phyloP scores from a whole-genome alignment of 2,797 vertebrate genomes.

The Acrossocheilus fasciatus region DNA sequence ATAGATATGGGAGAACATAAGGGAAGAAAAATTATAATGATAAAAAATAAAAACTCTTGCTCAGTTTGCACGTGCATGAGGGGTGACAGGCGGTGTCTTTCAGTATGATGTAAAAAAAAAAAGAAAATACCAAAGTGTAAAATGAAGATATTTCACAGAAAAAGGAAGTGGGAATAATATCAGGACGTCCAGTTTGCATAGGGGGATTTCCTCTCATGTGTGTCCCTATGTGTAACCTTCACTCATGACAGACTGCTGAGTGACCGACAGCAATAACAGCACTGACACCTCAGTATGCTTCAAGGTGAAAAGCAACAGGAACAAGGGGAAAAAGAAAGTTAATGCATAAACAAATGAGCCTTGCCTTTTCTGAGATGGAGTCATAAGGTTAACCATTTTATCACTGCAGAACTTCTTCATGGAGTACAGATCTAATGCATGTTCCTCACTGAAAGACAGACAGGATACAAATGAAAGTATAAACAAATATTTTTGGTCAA shows the following conservation, averaged over 20 bases:
- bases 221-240: constrained; percentile 39
- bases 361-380: constrained; percentile 93
- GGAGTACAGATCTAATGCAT: constrained; percentile 91
- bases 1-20: neutral
- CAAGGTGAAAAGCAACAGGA: constrained; percentile 9
- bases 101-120: neutral
- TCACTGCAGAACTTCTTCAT: constrained; percentile 94
- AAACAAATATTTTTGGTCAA: neutral
- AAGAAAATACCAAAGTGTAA: neutral
- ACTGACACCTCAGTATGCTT: neutral
- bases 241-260: neutral
- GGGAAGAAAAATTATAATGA: neutral
- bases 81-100: neutral
- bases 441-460: constrained; percentile 82
- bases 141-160: constrained; percentile 17
- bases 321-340: neutral
- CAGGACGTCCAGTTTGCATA: constrained; percentile 1
- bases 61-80: neutral
- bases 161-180: constrained; percentile 24
- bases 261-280: constrained; percentile 18
- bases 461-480: neutral
- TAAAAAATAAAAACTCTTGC: neutral
- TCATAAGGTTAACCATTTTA: constrained; percentile 88
- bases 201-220: constrained; percentile 40
- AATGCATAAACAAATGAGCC: neutral